Percentiles rank a stretch among this genome's conserved stretches.
These are phyloP conservation scores for Clupea harengus DNA, from an alignment of 2,113 vertebrate species.

Conservation along the genomic window DNA sequence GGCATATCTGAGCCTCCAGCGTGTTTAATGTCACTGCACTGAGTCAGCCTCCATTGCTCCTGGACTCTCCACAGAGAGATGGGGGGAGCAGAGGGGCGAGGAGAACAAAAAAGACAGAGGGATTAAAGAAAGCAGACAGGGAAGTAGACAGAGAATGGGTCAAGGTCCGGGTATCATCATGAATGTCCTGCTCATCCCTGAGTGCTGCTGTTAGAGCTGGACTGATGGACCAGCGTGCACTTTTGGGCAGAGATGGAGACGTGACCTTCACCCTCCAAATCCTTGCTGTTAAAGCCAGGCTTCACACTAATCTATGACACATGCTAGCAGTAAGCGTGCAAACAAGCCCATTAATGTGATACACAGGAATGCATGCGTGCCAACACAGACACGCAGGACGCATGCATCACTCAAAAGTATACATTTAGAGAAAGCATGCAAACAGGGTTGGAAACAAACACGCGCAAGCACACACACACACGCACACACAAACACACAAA, in stretches of 20 bases:
- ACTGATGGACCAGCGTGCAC: background rate
- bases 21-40: background rate
- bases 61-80: background rate
- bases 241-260: background rate
- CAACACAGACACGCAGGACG: background rate
- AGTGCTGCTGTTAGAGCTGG: background rate
- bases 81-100: background rate
- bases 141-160: background rate
- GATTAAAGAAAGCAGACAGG: background rate
- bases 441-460: background rate
- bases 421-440: background rate
- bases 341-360: background rate
- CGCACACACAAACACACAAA: background rate
- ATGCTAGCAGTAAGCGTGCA: background rate
- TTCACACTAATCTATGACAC: background rate
- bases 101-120: background rate
- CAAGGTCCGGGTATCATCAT: background rate
- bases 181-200: background rate
- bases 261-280: background rate
- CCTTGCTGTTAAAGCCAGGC: background rate
- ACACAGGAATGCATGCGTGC: background rate
- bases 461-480: background rate
- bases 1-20: slow-evolving; percentile 7
- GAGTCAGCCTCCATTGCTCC: background rate
- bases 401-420: background rate